These are phyloP conservation scores for Meleagris gallopavo DNA, from an alignment of 2,113 vertebrate genomes.

Conservation along the genomic window DNA sequence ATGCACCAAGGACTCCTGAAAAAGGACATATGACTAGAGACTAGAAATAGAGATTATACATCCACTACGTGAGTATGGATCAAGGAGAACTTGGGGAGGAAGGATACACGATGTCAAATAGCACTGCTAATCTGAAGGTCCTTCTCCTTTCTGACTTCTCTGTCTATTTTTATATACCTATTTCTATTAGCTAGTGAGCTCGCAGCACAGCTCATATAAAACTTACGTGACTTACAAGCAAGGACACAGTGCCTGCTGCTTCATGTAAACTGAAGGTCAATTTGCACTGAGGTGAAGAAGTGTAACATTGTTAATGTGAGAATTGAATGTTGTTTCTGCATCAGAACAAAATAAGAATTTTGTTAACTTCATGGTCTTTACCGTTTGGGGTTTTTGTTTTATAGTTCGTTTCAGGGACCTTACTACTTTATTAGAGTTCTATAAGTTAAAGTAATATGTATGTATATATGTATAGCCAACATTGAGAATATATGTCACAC, in stretches of 20 bases:
- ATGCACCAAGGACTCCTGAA: neutral
- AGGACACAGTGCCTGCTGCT: neutral
- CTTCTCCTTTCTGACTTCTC: constrained; percentile 5
- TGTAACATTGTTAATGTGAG: neutral
- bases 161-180: constrained; percentile 45
- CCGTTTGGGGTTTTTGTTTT: too few relatives aligned
- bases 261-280: constrained; percentile 44
- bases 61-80: neutral
- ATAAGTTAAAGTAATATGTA: too few relatives aligned
- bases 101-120: neutral
- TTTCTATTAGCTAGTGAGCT: constrained; percentile 45
- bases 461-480: too few relatives aligned
- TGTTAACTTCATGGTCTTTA: too few relatives aligned
- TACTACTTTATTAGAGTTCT: too few relatives aligned
- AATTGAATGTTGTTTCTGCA: too few relatives aligned
- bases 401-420: too few relatives aligned
- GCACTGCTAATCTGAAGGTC: neutral
- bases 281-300: constrained; percentile 1
- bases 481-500: too few relatives aligned
- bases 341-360: too few relatives aligned
- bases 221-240: constrained; percentile 14
- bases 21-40: neutral
- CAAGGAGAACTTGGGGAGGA: neutral
- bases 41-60: neutral
- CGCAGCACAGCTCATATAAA: constrained; percentile 5